Evolutionary conservation across 1,140 invertebrate species (phyloP), one percentile per base, ranked within the genome.

Genomic region (Glossosoma conforme): DNA sequence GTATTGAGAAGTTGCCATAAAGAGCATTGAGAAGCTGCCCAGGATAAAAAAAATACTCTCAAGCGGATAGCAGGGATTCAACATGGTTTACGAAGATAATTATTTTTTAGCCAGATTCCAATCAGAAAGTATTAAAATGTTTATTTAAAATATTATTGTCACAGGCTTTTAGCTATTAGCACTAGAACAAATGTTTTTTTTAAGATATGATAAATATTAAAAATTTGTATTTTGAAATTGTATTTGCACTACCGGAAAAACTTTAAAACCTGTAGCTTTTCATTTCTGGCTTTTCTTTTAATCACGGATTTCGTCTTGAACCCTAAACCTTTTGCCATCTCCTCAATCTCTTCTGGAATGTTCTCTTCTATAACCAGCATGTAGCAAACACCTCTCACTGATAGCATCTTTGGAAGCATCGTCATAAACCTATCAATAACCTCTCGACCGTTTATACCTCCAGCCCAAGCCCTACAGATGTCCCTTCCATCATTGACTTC

Each of bases 341-440:
- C 36, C 21, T 80, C 68, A 44, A 94, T 87, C 62, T 90, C 83
- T 47, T 82, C 64, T 41, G 84, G 81, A 68, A 89, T 79, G 74
- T 97, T 97, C 71, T 95, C 87, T 73, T 87, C 83, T 30, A 95
- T 80, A 17, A 88, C 72, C 24, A 96, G 72, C 52, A 97, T 70
- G 72, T 96, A 97, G 69, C 93, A 89, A 0, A 85, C 66, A 8
- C 93, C 91, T 25, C 72, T 63, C 2, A 72, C 56, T 8, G 84
- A 82, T 21, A 97, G 69, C 37, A 92, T 73, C 54, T 80, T 61
- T 50, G 81, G 75, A 58, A 96, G 74, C 48, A 70, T 63, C 22
- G 77, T 62, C 14, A 96, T 77, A 50, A 96, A 68, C 62, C 78
- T 68, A 65, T 95, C 87, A 36, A 88, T 92, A 2, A 96, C 82